Conservation (phyloP, 2,797 vertebrate genomes). For the Thamnophis elegans region DNA sequence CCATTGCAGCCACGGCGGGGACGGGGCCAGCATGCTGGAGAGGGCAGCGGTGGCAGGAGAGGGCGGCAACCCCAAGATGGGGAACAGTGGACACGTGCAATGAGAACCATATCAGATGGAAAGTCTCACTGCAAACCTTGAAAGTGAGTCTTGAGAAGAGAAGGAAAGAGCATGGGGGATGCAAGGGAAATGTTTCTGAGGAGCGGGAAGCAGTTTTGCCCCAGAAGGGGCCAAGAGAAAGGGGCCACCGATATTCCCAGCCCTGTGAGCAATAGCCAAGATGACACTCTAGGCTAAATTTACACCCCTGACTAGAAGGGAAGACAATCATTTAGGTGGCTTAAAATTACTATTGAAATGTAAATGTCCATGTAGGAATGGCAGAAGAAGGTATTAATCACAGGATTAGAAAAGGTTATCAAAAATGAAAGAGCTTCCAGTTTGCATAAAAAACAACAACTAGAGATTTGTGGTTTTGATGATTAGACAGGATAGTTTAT, state of each 20-base stretch:
- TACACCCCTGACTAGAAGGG: constrained; percentile 35
- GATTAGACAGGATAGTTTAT: not conserved
- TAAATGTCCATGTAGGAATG: not conserved
- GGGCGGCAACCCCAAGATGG: too few species aligned
- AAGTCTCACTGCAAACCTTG: not conserved
- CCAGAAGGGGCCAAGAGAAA: not conserved
- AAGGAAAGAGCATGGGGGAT: not conserved
- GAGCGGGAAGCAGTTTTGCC: not conserved
- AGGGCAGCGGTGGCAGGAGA: too few species aligned
- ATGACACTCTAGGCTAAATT: constrained; percentile 10
- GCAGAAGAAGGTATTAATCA: constrained; percentile 51
- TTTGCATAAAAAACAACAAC: not conserved
- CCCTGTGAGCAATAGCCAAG: not conserved
- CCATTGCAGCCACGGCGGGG: too few species aligned
- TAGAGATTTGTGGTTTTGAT: not conserved
- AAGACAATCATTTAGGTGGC: not conserved
- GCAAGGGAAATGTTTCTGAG: not conserved
- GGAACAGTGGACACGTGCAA: not conserved
- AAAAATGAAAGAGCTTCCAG: not conserved
- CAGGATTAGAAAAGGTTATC: not conserved
- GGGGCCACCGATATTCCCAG: not conserved
- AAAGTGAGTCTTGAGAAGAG: not conserved
- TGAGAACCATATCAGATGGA: not conserved
- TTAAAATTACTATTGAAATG: constrained; percentile 63
- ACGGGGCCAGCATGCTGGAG: too few species aligned